Evolutionary conservation across 2,797 vertebrate species (phyloP).

Genomic region (Malacoctenus gilli): DNA sequence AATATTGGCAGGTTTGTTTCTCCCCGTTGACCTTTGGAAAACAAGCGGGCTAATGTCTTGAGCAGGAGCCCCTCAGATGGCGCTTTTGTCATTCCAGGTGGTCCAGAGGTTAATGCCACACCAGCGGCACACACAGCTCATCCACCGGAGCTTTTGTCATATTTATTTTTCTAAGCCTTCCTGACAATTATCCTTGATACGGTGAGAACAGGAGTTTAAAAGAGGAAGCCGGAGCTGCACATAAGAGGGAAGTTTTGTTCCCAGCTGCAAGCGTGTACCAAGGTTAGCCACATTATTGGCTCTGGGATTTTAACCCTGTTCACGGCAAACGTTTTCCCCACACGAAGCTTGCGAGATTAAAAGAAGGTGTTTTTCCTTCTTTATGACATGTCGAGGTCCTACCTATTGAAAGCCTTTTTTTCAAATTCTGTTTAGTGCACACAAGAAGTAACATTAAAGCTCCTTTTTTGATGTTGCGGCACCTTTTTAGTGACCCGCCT

Average conservation of each 20-base stretch:
- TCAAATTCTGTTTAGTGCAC: too few species aligned
- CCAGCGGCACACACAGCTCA: conserved; percentile 21
- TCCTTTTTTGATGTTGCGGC: too few species aligned
- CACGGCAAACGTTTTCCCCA: conserved; percentile 13
- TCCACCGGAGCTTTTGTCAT: too few species aligned
- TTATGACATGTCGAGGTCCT: conserved; percentile 36
- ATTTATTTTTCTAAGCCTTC: too few species aligned
- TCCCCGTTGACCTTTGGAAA: conserved; percentile 65
- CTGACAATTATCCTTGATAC: conserved; percentile 30
- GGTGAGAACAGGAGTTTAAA: conserved; percentile 28
- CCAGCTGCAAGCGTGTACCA: conserved; percentile 14
- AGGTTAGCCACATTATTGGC: conserved; percentile 24
- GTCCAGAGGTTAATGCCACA: conserved; percentile 54
- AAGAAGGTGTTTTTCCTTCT: too few species aligned
- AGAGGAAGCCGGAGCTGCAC: conserved; percentile 14
- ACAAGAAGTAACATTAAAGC: too few species aligned
- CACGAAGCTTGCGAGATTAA: conserved; percentile 26
- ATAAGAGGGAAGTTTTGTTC: conserved; percentile 10
- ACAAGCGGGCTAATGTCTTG: conserved; percentile 57
- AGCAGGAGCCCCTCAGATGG: conserved; percentile 48
- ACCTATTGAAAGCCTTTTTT: too few species aligned
- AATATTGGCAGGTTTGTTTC: conserved; percentile 57
- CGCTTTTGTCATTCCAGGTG: conserved; percentile 54
- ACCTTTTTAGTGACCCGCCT: too few species aligned
- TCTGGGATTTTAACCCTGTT: conserved; percentile 32